Conservation (phyloP, 2,797 vertebrate species). For the Oreochromis mossambicus region DNA sequence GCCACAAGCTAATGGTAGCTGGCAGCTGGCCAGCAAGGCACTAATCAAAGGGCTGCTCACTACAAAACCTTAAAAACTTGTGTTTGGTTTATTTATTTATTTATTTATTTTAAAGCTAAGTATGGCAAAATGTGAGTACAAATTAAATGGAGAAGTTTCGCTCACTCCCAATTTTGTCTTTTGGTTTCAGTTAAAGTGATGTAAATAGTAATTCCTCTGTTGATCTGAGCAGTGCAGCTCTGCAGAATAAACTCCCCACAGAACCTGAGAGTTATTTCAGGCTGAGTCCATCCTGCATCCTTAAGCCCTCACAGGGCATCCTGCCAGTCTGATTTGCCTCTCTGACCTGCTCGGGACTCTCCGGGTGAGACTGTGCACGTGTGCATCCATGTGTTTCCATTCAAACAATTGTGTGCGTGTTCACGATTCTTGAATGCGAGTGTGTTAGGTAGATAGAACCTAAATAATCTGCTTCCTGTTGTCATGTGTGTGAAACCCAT, state of each 20-base stretch:
- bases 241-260: background rate
- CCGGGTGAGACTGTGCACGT: background rate
- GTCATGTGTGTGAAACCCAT: background rate
- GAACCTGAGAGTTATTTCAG: constrained; percentile 40
- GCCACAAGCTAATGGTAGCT: background rate
- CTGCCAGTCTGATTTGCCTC: constrained; percentile 14
- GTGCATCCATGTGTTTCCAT: constrained; percentile 21
- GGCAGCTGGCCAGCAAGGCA: background rate
- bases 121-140: background rate
- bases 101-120: background rate
- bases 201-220: background rate
- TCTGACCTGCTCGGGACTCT: background rate
- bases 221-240: background rate
- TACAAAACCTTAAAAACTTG: background rate
- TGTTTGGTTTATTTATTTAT: background rate
- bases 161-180: background rate
- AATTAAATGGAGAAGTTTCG: background rate
- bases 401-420: background rate
- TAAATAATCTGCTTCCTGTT: background rate
- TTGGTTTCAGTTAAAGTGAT: background rate
- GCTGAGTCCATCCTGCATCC: constrained; percentile 42
- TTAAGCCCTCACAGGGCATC: constrained; percentile 28
- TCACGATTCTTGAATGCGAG: background rate
- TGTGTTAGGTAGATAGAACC: background rate
- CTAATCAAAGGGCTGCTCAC: background rate